Base-by-base conservation (phyloP, 2,888 invertebrate species). In the Carpatolechia fugitivella region DNA sequence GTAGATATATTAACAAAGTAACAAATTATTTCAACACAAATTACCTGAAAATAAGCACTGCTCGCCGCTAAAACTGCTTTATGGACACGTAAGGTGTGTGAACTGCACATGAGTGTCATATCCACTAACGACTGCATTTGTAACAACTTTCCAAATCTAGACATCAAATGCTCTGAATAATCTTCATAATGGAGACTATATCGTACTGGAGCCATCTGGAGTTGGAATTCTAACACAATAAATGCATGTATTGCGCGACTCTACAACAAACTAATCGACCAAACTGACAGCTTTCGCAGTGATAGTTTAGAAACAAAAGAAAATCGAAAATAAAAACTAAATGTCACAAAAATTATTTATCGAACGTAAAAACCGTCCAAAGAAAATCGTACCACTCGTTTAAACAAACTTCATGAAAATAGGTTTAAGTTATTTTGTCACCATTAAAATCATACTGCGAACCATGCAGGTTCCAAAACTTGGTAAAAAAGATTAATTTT, bases 101-200 rank as follows among this genome's bases (percentile, higher is more conserved):
- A 94, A 69, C 94, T 94, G 74, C 95, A 95, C 90, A 93, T 93
- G 46, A 95, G 91, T 51, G 94, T 94, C 79, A 95, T 92, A 76
- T 95, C 95, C 40, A 95, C 95, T 60, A 95, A 87, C 56, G 93
- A 93, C 76, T 95, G 94, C 75, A 93, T 92, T 82, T 94, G 94
- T 72, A 95, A 89, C 40, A 95, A 85, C 70, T 93, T 93, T 60
- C 94, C 94, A 72, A 95, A 92, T 70, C 93, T 91, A 52, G 93
- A 92, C 75, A 93, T 91, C 64, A 94, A 85, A 74, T 93, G 93
- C 65, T 92, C 92, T 24, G 94, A 92, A 80, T 95, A 94, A 74
- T 93, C 93, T 77, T 93, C 93, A 91, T 93, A 93, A 73, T 93
- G 93, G 57, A 94, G 90, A 72, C 92, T 91, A 67, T 92, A 93